Evolutionary conservation across 2,888 invertebrate species (phyloP).

Genomic region (Polylopha cassiicola): DNA sequence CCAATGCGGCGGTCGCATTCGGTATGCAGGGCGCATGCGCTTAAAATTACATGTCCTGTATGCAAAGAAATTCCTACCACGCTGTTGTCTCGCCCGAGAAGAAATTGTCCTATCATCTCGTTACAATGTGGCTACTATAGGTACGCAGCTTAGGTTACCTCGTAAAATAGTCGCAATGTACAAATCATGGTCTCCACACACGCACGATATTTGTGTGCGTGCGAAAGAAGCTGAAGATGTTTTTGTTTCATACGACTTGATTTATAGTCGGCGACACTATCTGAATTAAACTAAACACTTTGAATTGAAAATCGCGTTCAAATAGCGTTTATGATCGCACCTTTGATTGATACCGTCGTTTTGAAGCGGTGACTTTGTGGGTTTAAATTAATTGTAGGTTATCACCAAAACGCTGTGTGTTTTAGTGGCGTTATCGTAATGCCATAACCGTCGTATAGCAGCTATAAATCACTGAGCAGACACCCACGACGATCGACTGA

Average conservation of each 20-base stretch:
- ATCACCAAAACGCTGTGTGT: constrained; percentile 26
- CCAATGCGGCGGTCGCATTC: constrained; percentile 50
- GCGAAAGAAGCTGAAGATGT: constrained; percentile 18
- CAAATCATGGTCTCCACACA: too few species aligned
- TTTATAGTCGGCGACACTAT: too few species aligned
- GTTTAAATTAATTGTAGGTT: constrained; percentile 15
- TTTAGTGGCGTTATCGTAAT: constrained; percentile 49
- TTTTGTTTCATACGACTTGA: too few species aligned
- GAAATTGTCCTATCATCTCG: constrained; percentile 39
- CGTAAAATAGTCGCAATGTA: constrained; percentile 10
- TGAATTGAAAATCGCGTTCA: too few species aligned
- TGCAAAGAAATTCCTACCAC: constrained; percentile 59
- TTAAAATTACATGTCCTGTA: constrained; percentile 69
- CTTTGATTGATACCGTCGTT: too few species aligned
- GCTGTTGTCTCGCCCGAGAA: constrained; percentile 39
- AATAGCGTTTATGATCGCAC: constrained; percentile 11
- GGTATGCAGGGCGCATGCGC: constrained; percentile 63
- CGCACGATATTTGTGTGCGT: too few species aligned
- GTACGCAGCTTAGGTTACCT: constrained; percentile 21
- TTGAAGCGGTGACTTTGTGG: constrained; percentile 2
- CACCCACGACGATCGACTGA: constrained; percentile 61
- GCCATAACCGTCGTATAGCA: constrained; percentile 40
- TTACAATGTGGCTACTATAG: constrained; percentile 19
- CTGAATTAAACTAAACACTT: too few species aligned
- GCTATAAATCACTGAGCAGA: constrained; percentile 58